Conservation (phyloP, 2,888 invertebrate genomes). For the Aphelenchoides bicaudatus region DNA sequence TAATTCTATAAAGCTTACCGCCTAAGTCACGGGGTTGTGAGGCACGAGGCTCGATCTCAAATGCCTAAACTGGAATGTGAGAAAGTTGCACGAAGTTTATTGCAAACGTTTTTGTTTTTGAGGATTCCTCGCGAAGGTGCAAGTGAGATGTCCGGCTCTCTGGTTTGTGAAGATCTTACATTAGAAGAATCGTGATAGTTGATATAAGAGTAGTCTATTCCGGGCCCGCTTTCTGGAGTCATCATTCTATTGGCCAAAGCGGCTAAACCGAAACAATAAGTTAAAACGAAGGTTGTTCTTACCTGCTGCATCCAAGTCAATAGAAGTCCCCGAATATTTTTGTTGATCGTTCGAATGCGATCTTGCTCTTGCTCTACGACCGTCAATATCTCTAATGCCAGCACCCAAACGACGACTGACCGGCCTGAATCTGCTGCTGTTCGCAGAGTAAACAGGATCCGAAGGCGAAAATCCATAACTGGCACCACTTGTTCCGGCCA, state of each 20-base stretch:
- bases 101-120: constrained; percentile 52
- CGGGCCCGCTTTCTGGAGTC: constrained; percentile 39
- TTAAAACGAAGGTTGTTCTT: neutral
- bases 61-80: constrained; percentile 27
- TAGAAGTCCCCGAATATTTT: constrained; percentile 23
- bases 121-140: constrained; percentile 46
- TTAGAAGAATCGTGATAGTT: constrained; percentile 52
- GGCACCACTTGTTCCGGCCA: too few species aligned
- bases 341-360: constrained; percentile 43
- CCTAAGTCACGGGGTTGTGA: constrained; percentile 2
- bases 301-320: constrained; percentile 23
- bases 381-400: constrained; percentile 32
- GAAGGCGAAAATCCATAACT: neutral
- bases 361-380: constrained; percentile 33
- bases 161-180: constrained; percentile 30
- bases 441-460: constrained; percentile 11
- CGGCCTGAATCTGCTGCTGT: constrained; percentile 29
- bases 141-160: constrained; percentile 31
- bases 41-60: constrained; percentile 31
- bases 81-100: neutral
- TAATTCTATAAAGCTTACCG: neutral
- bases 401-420: constrained; percentile 38
- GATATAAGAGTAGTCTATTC: constrained; percentile 51
- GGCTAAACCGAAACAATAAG: constrained; percentile 21
- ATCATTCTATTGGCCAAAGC: constrained; percentile 19